Percentiles rank a stretch among this genome's conserved stretches.
Evolutionary conservation across 2,113 vertebrate species (phyloP).

Genomic region (Ptychochromis oligacanthus): DNA sequence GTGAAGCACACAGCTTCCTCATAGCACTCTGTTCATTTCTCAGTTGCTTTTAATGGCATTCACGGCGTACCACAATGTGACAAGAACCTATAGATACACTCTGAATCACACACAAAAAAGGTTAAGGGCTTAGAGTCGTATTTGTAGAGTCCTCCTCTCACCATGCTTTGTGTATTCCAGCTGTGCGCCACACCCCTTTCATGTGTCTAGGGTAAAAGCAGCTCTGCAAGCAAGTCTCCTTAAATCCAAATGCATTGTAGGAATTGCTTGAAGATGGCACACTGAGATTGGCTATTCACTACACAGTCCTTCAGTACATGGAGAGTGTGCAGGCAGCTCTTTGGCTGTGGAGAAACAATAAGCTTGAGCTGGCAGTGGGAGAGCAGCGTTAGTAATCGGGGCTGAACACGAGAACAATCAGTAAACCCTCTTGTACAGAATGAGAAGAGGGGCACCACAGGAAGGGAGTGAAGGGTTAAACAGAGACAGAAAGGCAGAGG

Average conservation of each 20-base stretch:
- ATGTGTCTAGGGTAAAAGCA: neutral
- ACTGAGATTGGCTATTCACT: neutral
- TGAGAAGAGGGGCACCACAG: neutral
- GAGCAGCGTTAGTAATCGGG: neutral
- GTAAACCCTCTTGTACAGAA: neutral
- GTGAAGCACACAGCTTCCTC: neutral
- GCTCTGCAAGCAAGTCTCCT: neutral
- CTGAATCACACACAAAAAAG: neutral
- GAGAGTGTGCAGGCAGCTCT: neutral
- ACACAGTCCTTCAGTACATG: neutral
- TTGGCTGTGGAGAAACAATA: neutral
- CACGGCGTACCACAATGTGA: neutral
- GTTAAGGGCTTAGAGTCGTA: neutral
- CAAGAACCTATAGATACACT: neutral
- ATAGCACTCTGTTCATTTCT: neutral
- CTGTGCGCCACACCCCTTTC: neutral
- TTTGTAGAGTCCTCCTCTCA: neutral
- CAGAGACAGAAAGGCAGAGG: neutral
- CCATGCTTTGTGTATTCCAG: neutral
- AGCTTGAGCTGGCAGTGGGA: neutral
- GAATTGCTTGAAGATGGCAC: neutral
- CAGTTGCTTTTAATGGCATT: neutral
- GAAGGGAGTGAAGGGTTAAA: rapidly evolving
- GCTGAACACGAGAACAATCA: neutral
- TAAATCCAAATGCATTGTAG: neutral